Evolutionary conservation across 2,888 invertebrate genomes (phyloP), one percentile per base, ranked within the genome.

Genomic region (Scotopteryx bipunctaria): DNA sequence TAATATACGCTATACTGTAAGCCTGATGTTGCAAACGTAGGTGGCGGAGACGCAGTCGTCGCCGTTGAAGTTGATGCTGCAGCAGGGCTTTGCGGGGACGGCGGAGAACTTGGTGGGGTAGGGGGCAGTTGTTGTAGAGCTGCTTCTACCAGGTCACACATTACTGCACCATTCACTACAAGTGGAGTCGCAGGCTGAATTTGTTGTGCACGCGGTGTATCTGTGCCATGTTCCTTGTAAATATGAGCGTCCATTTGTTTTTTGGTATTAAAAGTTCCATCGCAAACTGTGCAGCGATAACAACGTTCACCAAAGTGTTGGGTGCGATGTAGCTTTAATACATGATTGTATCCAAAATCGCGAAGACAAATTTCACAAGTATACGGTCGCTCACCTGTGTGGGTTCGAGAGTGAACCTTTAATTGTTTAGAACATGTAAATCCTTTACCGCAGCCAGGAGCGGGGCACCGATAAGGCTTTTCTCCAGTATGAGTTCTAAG

Each of bases 391-490:
- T 97, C 97, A 1, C 97, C 97, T 0, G 97, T 97, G 75, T 97
- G 97, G 0, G 97, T 97, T 27, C 97, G 93, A 17, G 96, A 96
- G 80, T 97, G 97, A 21, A 97, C 97, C 81, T 97, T 97, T 9
- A 97, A 91, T 79, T 97, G 97, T 76, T 97, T 97, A 58, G 96
- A 96, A 80, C 97, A 97, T 2, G 97, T 97, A 83, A 97, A 97
- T 3, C 97, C 97, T 76, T 97, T 97, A 38, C 95, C 95, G 76
- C 97, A 97, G 48, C 93, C 97, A 88, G 91, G 96, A 84, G 86
- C 95, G 77, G 92, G 96, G 92, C 82, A 96, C 82, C 78, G 93
- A 76, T 97, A 97, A 0, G 96, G 96, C 73, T 97, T 97, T 81
- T 96, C 96, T 0, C 95, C 96, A 0, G 97, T 97, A 74, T 97